Evolutionary conservation across 2,113 vertebrate species (phyloP).

Genomic region (Mustela lutreola): DNA sequence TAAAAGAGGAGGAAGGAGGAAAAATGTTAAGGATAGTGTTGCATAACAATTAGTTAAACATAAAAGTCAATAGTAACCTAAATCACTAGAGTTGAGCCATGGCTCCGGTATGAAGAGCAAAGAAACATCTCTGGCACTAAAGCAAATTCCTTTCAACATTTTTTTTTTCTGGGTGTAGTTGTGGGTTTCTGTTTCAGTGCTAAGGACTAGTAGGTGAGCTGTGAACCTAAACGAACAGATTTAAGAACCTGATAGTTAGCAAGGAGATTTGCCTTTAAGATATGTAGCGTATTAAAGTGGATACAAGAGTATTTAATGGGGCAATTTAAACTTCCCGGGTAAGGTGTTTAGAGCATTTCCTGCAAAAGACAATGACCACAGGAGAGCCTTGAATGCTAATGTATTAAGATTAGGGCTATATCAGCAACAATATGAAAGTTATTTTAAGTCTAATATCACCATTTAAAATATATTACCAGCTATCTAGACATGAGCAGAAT

Average conservation of each 20-base stretch:
- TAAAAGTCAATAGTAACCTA: not conserved
- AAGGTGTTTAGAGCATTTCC: constrained; percentile 31
- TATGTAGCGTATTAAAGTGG: not conserved
- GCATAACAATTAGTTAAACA: not conserved
- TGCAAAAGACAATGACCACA: not conserved
- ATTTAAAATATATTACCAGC: constrained; percentile 6
- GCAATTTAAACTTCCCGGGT: constrained; percentile 7
- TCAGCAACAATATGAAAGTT: not conserved
- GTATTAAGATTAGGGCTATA: not conserved
- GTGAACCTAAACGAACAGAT: not conserved
- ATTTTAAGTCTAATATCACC: not conserved
- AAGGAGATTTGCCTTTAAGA: not conserved
- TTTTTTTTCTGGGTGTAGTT: not conserved
- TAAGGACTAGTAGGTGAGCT: not conserved
- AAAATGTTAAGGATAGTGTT: not conserved
- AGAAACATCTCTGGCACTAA: not conserved
- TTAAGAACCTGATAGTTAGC: not conserved
- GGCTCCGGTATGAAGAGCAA: not conserved
- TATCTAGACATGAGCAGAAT: not conserved
- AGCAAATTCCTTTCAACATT: not conserved
- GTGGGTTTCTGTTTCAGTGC: not conserved
- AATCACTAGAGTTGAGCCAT: not conserved
- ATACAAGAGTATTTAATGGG: not conserved
- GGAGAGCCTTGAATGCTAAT: not conserved
- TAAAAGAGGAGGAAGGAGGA: not conserved